These are phyloP conservation scores for Tanaodytes sp. DNA, from an alignment of 2,888 invertebrate species.

Conservation along the genomic window DNA sequence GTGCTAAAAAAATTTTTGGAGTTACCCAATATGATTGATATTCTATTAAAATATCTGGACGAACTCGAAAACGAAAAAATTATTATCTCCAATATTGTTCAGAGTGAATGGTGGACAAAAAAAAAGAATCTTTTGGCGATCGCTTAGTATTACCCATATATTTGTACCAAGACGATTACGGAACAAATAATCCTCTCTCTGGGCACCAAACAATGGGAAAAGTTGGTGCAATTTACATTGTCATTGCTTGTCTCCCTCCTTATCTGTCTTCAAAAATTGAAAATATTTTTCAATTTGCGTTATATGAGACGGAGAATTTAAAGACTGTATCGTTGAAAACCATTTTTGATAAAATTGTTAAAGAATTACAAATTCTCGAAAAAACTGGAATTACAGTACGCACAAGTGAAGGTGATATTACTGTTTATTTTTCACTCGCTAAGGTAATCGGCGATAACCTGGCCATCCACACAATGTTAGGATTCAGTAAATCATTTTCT, in stretches of 20 bases:
- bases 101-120: slow-evolving; percentile 31
- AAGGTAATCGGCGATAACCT: slow-evolving; percentile 51
- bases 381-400: slow-evolving; percentile 27
- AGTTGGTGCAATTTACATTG: slow-evolving; percentile 37
- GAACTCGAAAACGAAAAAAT: not conserved
- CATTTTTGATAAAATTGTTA: slow-evolving; percentile 16
- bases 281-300: slow-evolving; percentile 32
- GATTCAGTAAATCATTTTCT: slow-evolving; percentile 43
- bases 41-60: not conserved
- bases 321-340: not conserved
- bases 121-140: slow-evolving; percentile 10
- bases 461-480: slow-evolving; percentile 43
- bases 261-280: slow-evolving; percentile 38
- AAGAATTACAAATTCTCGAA: slow-evolving; percentile 39
- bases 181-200: slow-evolving; percentile 50
- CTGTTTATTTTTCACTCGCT: slow-evolving; percentile 22
- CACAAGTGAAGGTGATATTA: slow-evolving; percentile 11
- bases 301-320: slow-evolving; percentile 1
- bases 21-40: slow-evolving; percentile 18
- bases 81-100: slow-evolving; percentile 38
- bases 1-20: slow-evolving; percentile 38
- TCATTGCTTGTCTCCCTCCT: slow-evolving; percentile 34
- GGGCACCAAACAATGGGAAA: slow-evolving; percentile 36
- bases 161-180: slow-evolving; percentile 55
- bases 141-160: slow-evolving; percentile 42